Evolutionary conservation across 2,797 vertebrate species (phyloP).

Genomic region (Poeciliopsis paucimaculata): DNA sequence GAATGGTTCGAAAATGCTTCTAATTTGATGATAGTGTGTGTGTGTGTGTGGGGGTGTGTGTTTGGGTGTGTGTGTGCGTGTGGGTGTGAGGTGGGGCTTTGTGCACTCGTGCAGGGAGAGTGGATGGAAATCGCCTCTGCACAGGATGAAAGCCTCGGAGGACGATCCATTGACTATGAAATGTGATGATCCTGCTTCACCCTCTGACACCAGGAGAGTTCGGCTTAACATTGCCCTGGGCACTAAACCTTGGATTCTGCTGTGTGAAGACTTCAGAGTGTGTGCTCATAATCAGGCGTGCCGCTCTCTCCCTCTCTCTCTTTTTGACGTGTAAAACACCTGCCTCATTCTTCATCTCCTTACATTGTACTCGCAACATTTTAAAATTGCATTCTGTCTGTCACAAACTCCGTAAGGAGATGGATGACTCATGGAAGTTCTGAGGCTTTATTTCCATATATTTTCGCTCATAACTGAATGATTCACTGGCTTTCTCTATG

Average conservation of each 20-base stretch:
- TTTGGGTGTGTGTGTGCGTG: conserved; percentile 2
- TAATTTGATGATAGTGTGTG: conserved; percentile 60
- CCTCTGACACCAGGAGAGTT: conserved; percentile 72
- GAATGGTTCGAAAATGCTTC: conserved; percentile 61
- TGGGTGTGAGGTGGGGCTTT: not conserved
- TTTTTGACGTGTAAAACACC: conserved; percentile 51
- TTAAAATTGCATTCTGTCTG: conserved; percentile 65
- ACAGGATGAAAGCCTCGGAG: conserved; percentile 72
- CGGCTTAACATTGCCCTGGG: conserved; percentile 78
- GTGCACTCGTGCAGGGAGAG: conserved; percentile 42
- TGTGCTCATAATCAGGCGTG: conserved; percentile 34
- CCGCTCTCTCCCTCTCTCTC: conserved; percentile 12
- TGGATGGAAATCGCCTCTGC: conserved; percentile 69
- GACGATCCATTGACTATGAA: conserved; percentile 75
- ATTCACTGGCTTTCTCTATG: conserved; percentile 61
- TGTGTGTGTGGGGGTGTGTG: not conserved
- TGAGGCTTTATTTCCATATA: conserved; percentile 69
- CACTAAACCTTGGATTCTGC: conserved; percentile 72
- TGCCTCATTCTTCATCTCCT: conserved; percentile 61
- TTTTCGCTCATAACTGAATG: conserved; percentile 62
- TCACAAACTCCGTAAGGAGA: conserved; percentile 59
- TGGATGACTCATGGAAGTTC: conserved; percentile 62
- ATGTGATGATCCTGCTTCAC: conserved; percentile 76
- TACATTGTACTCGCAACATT: conserved; percentile 51
- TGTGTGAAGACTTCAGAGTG: conserved; percentile 57